Percentiles rank a stretch among this genome's conserved stretches.
Evolutionary conservation across 2,888 invertebrate species (phyloP).

Genomic region (Chrysolina oricalcia): DNA sequence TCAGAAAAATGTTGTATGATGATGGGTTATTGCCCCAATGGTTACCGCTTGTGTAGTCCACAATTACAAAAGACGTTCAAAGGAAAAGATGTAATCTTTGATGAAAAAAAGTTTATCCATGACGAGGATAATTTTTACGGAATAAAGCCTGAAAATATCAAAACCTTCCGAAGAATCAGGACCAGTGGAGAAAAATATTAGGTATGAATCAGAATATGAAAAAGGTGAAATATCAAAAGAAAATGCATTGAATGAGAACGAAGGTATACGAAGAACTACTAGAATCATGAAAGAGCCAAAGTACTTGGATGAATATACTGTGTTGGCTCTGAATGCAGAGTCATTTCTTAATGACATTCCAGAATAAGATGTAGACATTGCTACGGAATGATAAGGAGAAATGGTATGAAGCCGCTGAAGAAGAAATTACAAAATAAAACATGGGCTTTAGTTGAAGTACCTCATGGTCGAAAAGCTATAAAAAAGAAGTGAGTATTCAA

Average conservation of each 20-base stretch:
- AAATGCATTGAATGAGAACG: too few species aligned
- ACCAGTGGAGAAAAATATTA: neutral
- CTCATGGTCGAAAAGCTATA: constrained; percentile 53
- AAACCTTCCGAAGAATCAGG: neutral
- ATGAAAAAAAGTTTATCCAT: neutral
- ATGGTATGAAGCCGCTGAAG: too few species aligned
- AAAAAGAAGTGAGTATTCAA: constrained; percentile 60
- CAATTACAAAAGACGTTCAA: neutral
- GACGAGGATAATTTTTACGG: neutral
- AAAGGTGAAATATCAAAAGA: neutral
- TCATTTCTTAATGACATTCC: too few species aligned
- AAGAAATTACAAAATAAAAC: constrained; percentile 56
- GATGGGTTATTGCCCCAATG: constrained; percentile 22
- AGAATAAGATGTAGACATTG: too few species aligned
- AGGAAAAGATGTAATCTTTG: neutral
- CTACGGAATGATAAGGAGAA: too few species aligned
- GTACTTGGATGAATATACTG: too few species aligned
- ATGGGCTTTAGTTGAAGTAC: constrained; percentile 53
- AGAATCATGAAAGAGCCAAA: too few species aligned
- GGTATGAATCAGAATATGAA: neutral
- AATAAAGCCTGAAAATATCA: neutral
- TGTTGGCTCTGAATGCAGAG: too few species aligned
- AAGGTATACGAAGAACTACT: too few species aligned
- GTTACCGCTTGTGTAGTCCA: constrained; percentile 25
- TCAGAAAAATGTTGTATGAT: neutral